phyloP scores from a whole-genome alignment of 2,113 vertebrate species.

The Ophiodon elongatus region DNA sequence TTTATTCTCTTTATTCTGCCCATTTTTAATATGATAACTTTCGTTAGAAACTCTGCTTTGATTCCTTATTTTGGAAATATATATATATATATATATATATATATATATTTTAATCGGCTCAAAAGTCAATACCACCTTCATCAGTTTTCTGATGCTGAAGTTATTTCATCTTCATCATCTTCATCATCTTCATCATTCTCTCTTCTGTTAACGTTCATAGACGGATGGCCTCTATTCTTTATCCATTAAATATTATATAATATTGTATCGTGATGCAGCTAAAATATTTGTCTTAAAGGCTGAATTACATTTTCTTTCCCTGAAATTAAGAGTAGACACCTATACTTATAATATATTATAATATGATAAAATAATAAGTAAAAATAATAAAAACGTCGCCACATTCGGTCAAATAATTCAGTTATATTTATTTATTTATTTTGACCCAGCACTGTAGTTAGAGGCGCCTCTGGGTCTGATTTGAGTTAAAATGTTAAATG shows the following conservation, averaged over 20 bases:
- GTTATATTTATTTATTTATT: not conserved
- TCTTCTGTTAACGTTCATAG: not conserved
- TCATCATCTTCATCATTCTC: not conserved
- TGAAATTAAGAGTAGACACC: not conserved
- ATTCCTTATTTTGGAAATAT: constrained; percentile 3
- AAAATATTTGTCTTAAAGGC: not conserved
- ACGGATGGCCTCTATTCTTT: too few species aligned
- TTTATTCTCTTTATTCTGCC: not conserved
- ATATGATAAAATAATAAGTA: too few species aligned
- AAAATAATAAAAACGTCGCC: not conserved
- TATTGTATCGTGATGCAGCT: not conserved
- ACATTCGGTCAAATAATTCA: not conserved
- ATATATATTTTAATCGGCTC: not conserved
- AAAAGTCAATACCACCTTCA: not conserved
- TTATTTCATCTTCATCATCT: not conserved
- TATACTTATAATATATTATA: not conserved
- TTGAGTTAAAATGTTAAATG: too few species aligned
- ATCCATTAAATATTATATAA: not conserved
- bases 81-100: too few species aligned
- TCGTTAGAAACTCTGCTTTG: not conserved
- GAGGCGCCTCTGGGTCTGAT: not conserved
- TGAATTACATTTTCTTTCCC: not conserved
- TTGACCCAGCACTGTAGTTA: not conserved
- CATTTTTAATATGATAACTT: not conserved
- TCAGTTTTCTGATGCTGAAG: not conserved